These are phyloP conservation scores for Polietes domitor DNA, from an alignment of 2,888 invertebrate species.

Conservation along the genomic window DNA sequence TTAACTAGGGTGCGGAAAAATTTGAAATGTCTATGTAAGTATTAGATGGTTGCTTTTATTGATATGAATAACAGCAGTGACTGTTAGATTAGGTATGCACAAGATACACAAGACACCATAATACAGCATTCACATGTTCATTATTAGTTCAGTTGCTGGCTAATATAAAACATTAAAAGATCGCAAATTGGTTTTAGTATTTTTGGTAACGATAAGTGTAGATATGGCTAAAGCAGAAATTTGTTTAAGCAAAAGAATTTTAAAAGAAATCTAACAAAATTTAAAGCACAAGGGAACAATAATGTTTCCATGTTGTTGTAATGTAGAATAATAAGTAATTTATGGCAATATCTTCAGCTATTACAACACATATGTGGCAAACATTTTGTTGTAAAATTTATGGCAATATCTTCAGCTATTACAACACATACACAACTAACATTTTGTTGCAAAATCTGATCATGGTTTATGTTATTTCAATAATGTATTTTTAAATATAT, in stretches of 20 bases:
- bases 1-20: background rate
- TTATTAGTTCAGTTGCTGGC: background rate
- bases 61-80: slow-evolving; percentile 49
- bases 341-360: too few relatives aligned
- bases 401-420: too few relatives aligned
- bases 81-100: slow-evolving; percentile 64
- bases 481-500: too few relatives aligned
- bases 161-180: slow-evolving; percentile 38
- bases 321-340: too few relatives aligned
- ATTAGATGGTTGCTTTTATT: slow-evolving; percentile 28
- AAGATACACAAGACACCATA: slow-evolving; percentile 69
- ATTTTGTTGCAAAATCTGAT: too few relatives aligned
- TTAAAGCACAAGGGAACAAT: too few relatives aligned
- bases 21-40: slow-evolving; percentile 28
- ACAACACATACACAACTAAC: too few relatives aligned
- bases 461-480: too few relatives aligned
- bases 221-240: background rate
- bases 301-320: too few relatives aligned
- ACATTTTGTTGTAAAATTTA: too few relatives aligned
- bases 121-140: slow-evolving; percentile 56
- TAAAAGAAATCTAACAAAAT: too few relatives aligned
- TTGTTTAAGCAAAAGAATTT: background rate
- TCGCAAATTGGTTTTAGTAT: background rate
- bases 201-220: background rate
- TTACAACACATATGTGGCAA: too few relatives aligned